Percentiles rank a stretch among this genome's conserved stretches.
These are phyloP conservation scores for Cephalopterus ornatus DNA, from an alignment of 2,113 vertebrate species.

Conservation along the genomic window DNA sequence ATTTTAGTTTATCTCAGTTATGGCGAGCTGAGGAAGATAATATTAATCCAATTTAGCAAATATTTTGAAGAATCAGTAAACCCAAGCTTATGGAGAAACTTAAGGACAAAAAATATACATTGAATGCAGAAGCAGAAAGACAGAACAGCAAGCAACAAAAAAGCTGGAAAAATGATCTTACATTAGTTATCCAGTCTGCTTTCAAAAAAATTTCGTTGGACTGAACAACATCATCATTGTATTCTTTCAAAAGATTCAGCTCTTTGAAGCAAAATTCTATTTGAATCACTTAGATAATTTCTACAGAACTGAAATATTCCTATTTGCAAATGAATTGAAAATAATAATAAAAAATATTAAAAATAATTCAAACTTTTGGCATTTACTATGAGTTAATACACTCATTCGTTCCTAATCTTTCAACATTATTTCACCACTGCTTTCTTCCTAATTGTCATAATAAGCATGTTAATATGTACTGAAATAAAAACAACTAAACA, in stretches of 20 bases:
- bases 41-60: neutral
- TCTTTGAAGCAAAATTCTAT: constrained; percentile 61
- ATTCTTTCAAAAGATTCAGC: constrained; percentile 58
- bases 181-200: neutral
- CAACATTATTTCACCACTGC: neutral
- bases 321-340: constrained; percentile 54
- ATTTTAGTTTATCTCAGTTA: neutral
- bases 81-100: neutral
- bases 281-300: constrained; percentile 63
- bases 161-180: neutral
- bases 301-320: constrained; percentile 54
- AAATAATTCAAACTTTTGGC: neutral
- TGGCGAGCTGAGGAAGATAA: neutral
- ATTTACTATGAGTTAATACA: neutral
- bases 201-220: neutral
- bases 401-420: neutral
- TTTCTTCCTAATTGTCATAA: neutral
- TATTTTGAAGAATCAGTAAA: neutral
- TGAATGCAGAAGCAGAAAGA: neutral
- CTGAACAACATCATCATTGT: neutral
- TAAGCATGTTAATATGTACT: neutral
- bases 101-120: neutral
- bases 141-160: neutral
- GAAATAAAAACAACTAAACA: constrained; percentile 14
- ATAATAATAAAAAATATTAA: neutral